A percentile compares a stretch with the other conserved stretches of the same genome.
Evolutionary conservation across 2,113 vertebrate genomes (phyloP).

Genomic region (Penelope pileata): DNA sequence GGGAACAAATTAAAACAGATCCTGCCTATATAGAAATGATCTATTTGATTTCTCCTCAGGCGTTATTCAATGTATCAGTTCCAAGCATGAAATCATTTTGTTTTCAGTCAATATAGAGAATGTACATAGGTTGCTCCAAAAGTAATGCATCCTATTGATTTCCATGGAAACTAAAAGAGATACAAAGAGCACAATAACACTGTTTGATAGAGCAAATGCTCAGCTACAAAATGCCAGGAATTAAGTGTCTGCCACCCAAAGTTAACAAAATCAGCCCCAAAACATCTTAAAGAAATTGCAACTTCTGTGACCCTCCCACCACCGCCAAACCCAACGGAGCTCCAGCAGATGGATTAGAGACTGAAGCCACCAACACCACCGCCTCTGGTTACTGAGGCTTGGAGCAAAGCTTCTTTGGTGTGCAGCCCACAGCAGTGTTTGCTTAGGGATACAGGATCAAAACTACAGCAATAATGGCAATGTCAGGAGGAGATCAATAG

Average conservation of each 20-base stretch:
- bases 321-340: neutral
- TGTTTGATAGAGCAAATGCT: too few species aligned
- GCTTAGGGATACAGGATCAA: neutral
- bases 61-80: neutral
- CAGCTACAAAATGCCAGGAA: neutral
- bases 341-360: rapidly evolving
- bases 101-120: neutral
- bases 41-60: neutral
- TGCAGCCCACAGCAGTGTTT: rapidly evolving
- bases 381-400: rapidly evolving
- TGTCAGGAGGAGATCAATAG: neutral
- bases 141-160: too few species aligned
- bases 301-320: neutral
- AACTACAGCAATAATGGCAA: neutral
- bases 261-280: neutral
- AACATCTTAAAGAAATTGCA: neutral
- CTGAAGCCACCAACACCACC: neutral
- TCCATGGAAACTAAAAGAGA: too few species aligned
- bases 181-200: too few species aligned
- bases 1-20: neutral
- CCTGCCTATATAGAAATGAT: neutral
- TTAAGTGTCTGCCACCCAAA: neutral
- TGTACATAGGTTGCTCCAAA: too few species aligned
- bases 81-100: neutral
- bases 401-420: rapidly evolving